A percentile compares a stretch with the other conserved stretches of the same genome.
phyloP scores from a whole-genome alignment of 2,113 vertebrate genomes.

The Vidua chalybeata region DNA sequence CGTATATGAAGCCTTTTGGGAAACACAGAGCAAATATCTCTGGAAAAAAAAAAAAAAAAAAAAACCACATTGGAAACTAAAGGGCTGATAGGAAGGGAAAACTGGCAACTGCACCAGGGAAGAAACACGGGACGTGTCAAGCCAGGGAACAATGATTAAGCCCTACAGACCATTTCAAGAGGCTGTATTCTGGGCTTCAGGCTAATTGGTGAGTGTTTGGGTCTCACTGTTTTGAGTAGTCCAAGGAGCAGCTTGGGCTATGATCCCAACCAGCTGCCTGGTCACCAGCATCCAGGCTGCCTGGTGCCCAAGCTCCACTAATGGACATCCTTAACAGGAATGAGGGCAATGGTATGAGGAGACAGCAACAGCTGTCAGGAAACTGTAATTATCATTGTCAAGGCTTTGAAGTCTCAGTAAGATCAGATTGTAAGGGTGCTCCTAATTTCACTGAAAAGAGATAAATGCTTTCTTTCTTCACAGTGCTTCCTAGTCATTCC shows the following conservation, averaged over 20 bases:
- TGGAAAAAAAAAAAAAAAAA: background rate
- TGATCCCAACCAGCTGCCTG: background rate
- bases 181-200: background rate
- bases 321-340: background rate
- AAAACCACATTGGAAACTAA: background rate
- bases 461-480: background rate
- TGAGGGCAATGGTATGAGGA: background rate
- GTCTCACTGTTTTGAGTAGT: background rate
- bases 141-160: background rate
- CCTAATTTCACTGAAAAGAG: background rate
- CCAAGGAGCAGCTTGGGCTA: background rate
- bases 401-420: background rate
- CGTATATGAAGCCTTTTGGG: background rate
- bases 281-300: background rate
- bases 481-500: background rate
- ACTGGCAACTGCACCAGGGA: background rate
- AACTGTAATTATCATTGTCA: background rate
- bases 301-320: background rate
- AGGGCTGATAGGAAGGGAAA: background rate
- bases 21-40: background rate
- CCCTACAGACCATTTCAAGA: background rate
- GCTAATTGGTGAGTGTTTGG: background rate
- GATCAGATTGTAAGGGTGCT: background rate
- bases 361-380: background rate
- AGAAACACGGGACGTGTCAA: background rate